phyloP scores from a whole-genome alignment of 2,888 invertebrate genomes.

The Phymatocera aterrima region DNA sequence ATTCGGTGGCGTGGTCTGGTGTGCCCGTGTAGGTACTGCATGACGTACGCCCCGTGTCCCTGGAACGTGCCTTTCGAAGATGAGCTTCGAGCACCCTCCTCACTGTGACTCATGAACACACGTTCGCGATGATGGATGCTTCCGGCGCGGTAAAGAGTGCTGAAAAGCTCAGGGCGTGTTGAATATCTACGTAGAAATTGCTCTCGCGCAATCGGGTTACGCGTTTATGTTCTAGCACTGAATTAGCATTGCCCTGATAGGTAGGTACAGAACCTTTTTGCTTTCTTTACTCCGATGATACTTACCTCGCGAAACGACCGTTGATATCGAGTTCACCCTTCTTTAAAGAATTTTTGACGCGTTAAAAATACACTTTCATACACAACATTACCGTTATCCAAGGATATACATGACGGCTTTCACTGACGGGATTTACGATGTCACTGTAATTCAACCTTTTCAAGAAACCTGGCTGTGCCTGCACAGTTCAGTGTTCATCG shows the following conservation, averaged over 20 bases:
- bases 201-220: background rate
- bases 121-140: conserved; percentile 51
- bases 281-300: conserved; percentile 9
- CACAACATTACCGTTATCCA: conserved; percentile 51
- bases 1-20: background rate
- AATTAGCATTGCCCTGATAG: conserved; percentile 13
- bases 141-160: conserved; percentile 2
- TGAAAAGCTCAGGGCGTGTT: background rate
- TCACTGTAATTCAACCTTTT: conserved; percentile 56
- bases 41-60: too few relatives aligned
- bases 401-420: conserved; percentile 55
- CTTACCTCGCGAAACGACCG: background rate
- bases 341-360: conserved; percentile 5
- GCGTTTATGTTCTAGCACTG: background rate
- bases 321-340: conserved; percentile 12
- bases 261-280: too few relatives aligned
- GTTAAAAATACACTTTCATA: conserved; percentile 35
- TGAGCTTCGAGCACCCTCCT: conserved; percentile 17
- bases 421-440: conserved; percentile 52
- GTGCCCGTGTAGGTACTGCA: too few relatives aligned
- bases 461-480: conserved; percentile 39
- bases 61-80: conserved; percentile 41
- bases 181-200: background rate
- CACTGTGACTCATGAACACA: conserved; percentile 40
- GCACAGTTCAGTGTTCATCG: conserved; percentile 51